Conservation (phyloP, 2,797 vertebrate species). For the Cetoscarus ocellatus region DNA sequence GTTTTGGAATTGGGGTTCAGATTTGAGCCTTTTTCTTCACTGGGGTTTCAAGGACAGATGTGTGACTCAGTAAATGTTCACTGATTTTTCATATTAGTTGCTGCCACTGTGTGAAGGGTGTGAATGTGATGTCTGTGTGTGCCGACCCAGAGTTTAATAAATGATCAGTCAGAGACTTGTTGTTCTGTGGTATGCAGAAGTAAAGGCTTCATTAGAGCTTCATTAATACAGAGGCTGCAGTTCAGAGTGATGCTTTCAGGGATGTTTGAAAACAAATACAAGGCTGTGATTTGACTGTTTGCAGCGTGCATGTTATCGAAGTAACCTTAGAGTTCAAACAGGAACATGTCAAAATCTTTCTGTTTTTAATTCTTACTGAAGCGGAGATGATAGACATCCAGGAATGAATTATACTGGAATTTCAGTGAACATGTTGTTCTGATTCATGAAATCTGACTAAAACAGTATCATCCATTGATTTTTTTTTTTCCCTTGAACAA, state of each 20-base stretch:
- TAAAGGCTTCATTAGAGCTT: conserved; percentile 14
- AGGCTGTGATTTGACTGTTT: conserved; percentile 30
- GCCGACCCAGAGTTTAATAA: conserved; percentile 55
- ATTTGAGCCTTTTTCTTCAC: conserved; percentile 34
- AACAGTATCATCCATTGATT: not conserved
- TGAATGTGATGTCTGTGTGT: conserved; percentile 38
- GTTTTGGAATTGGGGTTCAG: not conserved
- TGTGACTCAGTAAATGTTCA: conserved; percentile 10
- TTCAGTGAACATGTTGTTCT: not conserved
- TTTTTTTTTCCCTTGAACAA: not conserved
- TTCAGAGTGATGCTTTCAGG: not conserved
- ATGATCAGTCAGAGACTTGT: conserved; percentile 36
- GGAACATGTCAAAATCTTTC: conserved; percentile 6
- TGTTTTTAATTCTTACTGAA: conserved; percentile 1
- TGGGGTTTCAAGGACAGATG: conserved; percentile 5
- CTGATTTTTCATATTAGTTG: conserved; percentile 4
- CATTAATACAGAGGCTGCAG: conserved; percentile 47
- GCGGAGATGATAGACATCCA: not conserved
- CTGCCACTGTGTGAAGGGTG: conserved; percentile 10
- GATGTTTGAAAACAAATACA: conserved; percentile 2
- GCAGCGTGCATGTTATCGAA: conserved; percentile 38
- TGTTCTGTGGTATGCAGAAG: conserved; percentile 8
- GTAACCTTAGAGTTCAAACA: conserved; percentile 3
- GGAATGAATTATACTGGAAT: not conserved
- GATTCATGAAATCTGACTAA: conserved; percentile 8